A percentile compares a stretch with the other conserved stretches of the same genome.
These are phyloP conservation scores for Carlito syrichta DNA, from an alignment of 2,113 vertebrate species.

Conservation along the genomic window DNA sequence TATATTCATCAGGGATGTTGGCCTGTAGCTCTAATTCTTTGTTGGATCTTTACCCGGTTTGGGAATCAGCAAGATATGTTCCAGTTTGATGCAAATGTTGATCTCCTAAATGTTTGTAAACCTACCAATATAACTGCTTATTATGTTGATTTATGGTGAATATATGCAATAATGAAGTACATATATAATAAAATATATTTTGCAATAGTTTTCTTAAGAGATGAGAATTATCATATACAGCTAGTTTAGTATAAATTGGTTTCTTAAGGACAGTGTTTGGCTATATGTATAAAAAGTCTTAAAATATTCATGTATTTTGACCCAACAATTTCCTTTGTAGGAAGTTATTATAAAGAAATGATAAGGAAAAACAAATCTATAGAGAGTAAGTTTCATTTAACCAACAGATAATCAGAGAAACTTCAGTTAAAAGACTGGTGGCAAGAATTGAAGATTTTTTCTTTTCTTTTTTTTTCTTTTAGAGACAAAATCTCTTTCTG, in stretches of 20 bases:
- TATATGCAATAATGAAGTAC: not conserved
- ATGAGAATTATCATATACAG: not conserved
- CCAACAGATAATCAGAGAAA: not conserved
- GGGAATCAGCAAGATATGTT: not conserved
- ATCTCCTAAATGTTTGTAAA: not conserved
- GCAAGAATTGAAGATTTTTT: too few relatives aligned
- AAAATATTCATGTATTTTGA: not conserved
- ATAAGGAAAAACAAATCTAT: not conserved
- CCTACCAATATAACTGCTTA: not conserved
- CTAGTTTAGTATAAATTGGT: not conserved
- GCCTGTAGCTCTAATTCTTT: too few relatives aligned
- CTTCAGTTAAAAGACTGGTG: not conserved
- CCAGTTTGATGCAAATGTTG: not conserved
- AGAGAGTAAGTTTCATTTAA: not conserved
- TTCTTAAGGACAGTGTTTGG: not conserved
- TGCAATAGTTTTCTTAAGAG: not conserved
- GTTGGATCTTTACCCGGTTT: too few relatives aligned
- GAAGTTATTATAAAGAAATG: not conserved
- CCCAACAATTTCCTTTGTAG: not conserved
- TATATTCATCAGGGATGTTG: too few relatives aligned
- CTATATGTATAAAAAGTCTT: not conserved
- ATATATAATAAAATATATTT: not conserved
- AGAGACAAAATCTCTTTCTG: too few relatives aligned
- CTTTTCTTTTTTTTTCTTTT: too few relatives aligned
- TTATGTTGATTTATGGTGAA: not conserved